These are phyloP conservation scores for Mormoops blainvillei DNA, from an alignment of 2,113 vertebrate species.

Conservation along the genomic window DNA sequence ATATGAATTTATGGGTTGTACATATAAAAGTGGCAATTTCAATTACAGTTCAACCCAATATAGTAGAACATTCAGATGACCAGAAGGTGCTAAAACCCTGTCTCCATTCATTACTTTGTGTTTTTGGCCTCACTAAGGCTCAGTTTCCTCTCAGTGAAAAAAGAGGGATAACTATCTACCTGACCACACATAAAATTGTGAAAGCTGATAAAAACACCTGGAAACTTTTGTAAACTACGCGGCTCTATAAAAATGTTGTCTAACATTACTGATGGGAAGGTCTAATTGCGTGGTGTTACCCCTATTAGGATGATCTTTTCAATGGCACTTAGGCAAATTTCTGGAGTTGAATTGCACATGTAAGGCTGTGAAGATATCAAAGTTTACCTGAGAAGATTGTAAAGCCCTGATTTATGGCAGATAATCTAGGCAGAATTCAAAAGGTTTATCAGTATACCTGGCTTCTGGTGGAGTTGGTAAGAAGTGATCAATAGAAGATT, in stretches of 20 bases:
- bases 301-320: not conserved
- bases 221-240: not conserved
- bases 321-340: not conserved
- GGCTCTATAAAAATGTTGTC: not conserved
- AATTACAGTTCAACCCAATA: not conserved
- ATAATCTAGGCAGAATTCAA: not conserved
- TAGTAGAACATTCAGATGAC: not conserved
- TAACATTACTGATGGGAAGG: not conserved
- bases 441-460: not conserved
- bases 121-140: not conserved
- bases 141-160: not conserved
- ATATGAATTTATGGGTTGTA: not conserved
- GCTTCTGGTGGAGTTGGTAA: not conserved
- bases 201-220: not conserved
- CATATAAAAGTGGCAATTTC: not conserved
- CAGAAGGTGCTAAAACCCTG: not conserved
- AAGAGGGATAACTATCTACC: too few species aligned
- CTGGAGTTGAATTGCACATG: not conserved
- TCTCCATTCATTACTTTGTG: not conserved
- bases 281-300: not conserved
- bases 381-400: not conserved
- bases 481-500: too few species aligned
- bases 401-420: not conserved
- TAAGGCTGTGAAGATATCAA: not conserved
- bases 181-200: accelerated